Percentiles rank a stretch among this genome's conserved stretches.
Conservation (phyloP, 1,140 invertebrate species). For the Tetraneura akinire region DNA sequence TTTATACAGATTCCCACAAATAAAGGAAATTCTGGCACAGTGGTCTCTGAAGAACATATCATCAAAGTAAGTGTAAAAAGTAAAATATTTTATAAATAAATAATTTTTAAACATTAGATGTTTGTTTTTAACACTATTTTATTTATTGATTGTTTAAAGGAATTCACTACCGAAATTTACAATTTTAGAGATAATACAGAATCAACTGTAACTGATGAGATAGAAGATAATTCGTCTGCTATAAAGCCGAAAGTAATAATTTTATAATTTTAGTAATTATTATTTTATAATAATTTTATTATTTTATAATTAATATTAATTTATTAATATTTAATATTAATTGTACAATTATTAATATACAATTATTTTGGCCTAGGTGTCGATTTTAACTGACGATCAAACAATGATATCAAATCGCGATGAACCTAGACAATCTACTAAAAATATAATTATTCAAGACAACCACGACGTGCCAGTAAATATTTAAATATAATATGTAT, state of each 20-base stretch:
- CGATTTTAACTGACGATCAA: background rate
- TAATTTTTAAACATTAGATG: no score
- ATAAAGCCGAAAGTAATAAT: background rate
- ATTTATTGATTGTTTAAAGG: background rate
- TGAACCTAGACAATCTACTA: background rate
- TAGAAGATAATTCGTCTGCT: background rate
- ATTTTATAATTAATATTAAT: background rate
- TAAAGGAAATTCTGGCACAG: background rate
- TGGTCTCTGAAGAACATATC: background rate
- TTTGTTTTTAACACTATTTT: no score
- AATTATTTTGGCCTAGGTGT: background rate
- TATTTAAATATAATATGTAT: background rate
- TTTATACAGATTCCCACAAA: constrained; percentile 1
- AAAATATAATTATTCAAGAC: background rate
- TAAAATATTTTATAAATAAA: background rate
- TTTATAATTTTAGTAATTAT: no score
- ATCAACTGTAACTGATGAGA: background rate
- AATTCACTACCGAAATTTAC: background rate
- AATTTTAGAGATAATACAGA: background rate
- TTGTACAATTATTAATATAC: no score
- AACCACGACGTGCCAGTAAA: constrained; percentile 4
- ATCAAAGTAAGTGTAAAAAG: background rate
- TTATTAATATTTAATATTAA: no score
- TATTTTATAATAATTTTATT: background rate
- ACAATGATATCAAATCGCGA: background rate